Percentiles rank a stretch among this genome's conserved stretches.
Conservation (phyloP, 2,888 invertebrate genomes). For the Geophilus truncorum region DNA sequence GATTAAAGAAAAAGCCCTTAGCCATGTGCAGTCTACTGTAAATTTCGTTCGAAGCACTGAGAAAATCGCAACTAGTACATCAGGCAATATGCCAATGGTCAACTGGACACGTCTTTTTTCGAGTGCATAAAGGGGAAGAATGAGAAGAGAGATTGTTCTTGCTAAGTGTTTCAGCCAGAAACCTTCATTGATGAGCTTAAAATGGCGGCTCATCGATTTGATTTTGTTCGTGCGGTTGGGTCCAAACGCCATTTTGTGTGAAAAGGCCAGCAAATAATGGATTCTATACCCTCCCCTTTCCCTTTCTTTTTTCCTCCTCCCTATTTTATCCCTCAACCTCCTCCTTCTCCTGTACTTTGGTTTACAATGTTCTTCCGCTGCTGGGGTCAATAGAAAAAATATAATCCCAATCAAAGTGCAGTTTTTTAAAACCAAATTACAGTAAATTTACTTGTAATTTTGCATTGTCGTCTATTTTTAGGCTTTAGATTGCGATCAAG, state of each 20-base stretch:
- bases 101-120: constrained; percentile 22
- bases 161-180: constrained; percentile 3
- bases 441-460: neutral
- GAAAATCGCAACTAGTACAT: constrained; percentile 6
- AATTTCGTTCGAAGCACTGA: neutral
- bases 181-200: constrained; percentile 22
- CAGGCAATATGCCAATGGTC: constrained; percentile 11
- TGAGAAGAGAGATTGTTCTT: neutral
- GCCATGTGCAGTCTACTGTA: neutral
- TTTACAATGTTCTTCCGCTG: neutral
- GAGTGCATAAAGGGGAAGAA: neutral
- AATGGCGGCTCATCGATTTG: constrained; percentile 7
- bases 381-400: neutral
- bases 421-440: neutral
- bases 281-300: neutral
- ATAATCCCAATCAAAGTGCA: neutral
- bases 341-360: neutral
- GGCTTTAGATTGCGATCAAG: neutral
- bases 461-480: neutral
- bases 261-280: constrained; percentile 22
- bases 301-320: neutral
- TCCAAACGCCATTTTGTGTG: constrained; percentile 19
- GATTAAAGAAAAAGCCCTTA: constrained; percentile 22
- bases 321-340: neutral
- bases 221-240: constrained; percentile 15